phyloP scores from a whole-genome alignment of 2,797 vertebrate genomes.

The Sebastes itinus region DNA sequence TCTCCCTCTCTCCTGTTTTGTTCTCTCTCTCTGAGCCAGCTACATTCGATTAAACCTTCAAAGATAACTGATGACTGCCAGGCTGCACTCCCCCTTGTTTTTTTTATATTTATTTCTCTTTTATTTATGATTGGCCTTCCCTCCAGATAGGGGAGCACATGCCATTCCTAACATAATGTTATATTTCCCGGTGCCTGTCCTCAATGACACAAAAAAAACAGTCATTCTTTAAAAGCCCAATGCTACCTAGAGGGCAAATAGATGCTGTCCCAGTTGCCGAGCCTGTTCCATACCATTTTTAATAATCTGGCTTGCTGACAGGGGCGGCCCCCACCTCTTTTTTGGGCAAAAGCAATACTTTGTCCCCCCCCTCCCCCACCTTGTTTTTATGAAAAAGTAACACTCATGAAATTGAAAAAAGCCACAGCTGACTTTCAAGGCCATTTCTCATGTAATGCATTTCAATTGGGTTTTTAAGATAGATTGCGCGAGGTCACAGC shows the following conservation, averaged over 20 bases:
- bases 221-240: constrained; percentile 69
- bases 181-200: constrained; percentile 65
- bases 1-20: background rate
- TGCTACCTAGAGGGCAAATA: constrained; percentile 70
- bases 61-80: constrained; percentile 76
- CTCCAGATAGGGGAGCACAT: constrained; percentile 50
- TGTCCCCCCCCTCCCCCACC: background rate
- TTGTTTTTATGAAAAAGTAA: constrained; percentile 72
- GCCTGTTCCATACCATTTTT: constrained; percentile 65
- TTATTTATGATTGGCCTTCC: constrained; percentile 72
- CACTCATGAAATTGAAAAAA: constrained; percentile 69
- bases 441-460: constrained; percentile 67
- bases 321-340: background rate
- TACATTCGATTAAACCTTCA: constrained; percentile 78
- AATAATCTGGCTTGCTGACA: constrained; percentile 73
- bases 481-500: constrained; percentile 35
- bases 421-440: constrained; percentile 51
- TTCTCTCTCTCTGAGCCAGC: constrained; percentile 26
- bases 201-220: constrained; percentile 62
- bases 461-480: constrained; percentile 67
- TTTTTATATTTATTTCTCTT: constrained; percentile 60
- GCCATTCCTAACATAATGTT: constrained; percentile 67
- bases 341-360: constrained; percentile 64
- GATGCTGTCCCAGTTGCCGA: constrained; percentile 66
- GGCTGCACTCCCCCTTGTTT: constrained; percentile 16